Evolutionary conservation across 2,113 vertebrate species (phyloP).

Genomic region (Podarcis cretensis): DNA sequence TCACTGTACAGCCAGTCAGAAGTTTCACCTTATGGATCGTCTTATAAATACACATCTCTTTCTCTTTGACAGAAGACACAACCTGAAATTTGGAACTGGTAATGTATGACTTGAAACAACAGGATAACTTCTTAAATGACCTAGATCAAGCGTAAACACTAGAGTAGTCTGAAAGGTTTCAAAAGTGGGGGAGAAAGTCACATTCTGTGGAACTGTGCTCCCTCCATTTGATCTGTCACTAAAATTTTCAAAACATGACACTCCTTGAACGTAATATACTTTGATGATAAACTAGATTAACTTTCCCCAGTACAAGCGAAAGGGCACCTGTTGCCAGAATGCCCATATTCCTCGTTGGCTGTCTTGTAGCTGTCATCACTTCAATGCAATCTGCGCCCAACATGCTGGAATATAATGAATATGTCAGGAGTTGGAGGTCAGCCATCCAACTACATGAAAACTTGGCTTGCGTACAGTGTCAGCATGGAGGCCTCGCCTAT

Average conservation of each 20-base stretch:
- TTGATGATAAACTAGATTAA: slow-evolving; percentile 89
- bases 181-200: slow-evolving; percentile 74
- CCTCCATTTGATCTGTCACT: slow-evolving; percentile 82
- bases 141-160: slow-evolving; percentile 76
- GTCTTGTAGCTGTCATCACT: slow-evolving; percentile 89
- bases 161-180: slow-evolving; percentile 71
- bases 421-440: slow-evolving; percentile 90
- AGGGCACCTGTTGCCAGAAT: slow-evolving; percentile 88
- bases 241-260: slow-evolving; percentile 81
- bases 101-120: slow-evolving; percentile 61
- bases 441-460: slow-evolving; percentile 89
- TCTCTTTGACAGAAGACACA: slow-evolving; percentile 54
- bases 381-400: slow-evolving; percentile 82
- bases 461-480: slow-evolving; percentile 83
- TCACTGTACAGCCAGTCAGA: neutral
- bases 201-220: slow-evolving; percentile 73
- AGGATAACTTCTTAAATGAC: slow-evolving; percentile 65
- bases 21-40: neutral
- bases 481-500: slow-evolving; percentile 80
- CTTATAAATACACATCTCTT: slow-evolving; percentile 14
- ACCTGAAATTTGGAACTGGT: slow-evolving; percentile 57
- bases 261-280: slow-evolving; percentile 82
- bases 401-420: slow-evolving; percentile 89
- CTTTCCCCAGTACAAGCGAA: slow-evolving; percentile 83
- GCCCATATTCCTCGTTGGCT: slow-evolving; percentile 84